Percentiles rank a stretch among this genome's conserved stretches.
Evolutionary conservation across 1,140 invertebrate genomes (phyloP).

Genomic region (Drosophila littoralis): DNA sequence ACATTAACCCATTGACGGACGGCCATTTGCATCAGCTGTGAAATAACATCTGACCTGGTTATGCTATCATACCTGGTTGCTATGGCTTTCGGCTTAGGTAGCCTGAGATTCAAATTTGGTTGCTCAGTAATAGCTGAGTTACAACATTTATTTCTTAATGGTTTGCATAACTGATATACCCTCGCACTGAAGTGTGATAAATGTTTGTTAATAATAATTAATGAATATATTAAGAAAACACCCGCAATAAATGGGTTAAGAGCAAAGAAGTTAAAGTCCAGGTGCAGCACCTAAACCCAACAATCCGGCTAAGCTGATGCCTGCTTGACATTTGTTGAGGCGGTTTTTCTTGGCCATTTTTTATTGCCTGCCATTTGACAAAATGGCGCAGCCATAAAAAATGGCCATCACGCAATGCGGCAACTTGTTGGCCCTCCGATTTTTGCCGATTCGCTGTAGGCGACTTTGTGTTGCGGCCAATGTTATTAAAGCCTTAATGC

Average conservation of each 20-base stretch:
- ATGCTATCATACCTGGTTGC: no score
- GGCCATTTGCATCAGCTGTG: no score
- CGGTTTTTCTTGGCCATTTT: slow-evolving; percentile 34
- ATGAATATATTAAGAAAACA: no score
- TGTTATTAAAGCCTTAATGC: slow-evolving; percentile 61
- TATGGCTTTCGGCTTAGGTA: no score
- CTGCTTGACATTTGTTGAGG: slow-evolving; percentile 38
- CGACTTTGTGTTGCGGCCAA: slow-evolving; percentile 62
- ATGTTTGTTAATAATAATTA: no score
- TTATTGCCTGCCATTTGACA: slow-evolving; percentile 47
- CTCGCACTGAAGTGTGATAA: no score
- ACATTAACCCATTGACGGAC: slow-evolving; percentile 13
- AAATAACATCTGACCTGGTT: no score
- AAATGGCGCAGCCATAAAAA: slow-evolving; percentile 65
- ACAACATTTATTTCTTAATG: no score
- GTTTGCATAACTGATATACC: no score
- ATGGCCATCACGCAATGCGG: slow-evolving; percentile 61
- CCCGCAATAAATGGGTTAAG: slow-evolving; percentile 18
- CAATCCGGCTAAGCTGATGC: background rate
- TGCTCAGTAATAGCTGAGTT: no score
- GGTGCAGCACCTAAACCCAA: background rate
- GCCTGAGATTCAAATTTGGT: no score
- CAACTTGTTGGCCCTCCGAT: slow-evolving; percentile 67
- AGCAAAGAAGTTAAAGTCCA: background rate
- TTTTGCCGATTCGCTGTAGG: slow-evolving; percentile 17